Evolutionary conservation across 2,797 vertebrate species (phyloP).

Genomic region (Eulemur coronatus): DNA sequence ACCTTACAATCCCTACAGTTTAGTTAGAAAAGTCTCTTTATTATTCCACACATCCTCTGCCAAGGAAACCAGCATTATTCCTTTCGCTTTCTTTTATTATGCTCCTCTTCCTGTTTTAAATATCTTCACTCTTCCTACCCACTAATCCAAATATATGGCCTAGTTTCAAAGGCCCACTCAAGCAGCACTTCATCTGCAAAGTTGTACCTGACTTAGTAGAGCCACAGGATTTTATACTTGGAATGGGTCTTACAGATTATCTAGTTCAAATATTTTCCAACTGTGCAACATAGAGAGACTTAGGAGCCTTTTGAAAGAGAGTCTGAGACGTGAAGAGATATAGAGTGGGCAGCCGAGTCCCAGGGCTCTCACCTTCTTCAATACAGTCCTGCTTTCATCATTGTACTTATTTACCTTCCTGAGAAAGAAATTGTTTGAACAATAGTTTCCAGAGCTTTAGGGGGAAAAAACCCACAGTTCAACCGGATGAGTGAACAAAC

Average conservation of each 20-base stretch:
- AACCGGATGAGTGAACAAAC: not conserved
- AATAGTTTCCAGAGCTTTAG: not conserved
- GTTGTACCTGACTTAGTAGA: conserved; percentile 30
- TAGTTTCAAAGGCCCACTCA: conserved; percentile 29
- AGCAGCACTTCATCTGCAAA: not conserved
- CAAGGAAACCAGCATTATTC: conserved; percentile 65
- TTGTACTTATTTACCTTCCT: not conserved
- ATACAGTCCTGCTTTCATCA: not conserved
- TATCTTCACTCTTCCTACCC: conserved; percentile 60
- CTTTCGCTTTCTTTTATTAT: conserved; percentile 56
- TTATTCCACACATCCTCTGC: conserved; percentile 65
- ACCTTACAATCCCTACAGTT: conserved; percentile 52
- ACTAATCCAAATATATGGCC: conserved; percentile 57
- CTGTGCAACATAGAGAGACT: not conserved
- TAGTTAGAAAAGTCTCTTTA: conserved; percentile 63
- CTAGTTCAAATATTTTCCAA: conserved; percentile 61
- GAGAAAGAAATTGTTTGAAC: not conserved
- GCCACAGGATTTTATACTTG: not conserved
- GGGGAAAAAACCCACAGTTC: not conserved
- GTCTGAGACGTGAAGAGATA: not conserved
- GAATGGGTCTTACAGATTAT: conserved; percentile 36
- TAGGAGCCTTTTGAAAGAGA: not conserved
- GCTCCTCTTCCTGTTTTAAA: conserved; percentile 67
- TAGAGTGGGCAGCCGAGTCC: not conserved
- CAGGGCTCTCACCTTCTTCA: not conserved